A percentile compares a stretch with the other conserved stretches of the same genome.
phyloP scores from a whole-genome alignment of 2,797 vertebrate genomes.

The Microctenopoma steveboyesi region DNA sequence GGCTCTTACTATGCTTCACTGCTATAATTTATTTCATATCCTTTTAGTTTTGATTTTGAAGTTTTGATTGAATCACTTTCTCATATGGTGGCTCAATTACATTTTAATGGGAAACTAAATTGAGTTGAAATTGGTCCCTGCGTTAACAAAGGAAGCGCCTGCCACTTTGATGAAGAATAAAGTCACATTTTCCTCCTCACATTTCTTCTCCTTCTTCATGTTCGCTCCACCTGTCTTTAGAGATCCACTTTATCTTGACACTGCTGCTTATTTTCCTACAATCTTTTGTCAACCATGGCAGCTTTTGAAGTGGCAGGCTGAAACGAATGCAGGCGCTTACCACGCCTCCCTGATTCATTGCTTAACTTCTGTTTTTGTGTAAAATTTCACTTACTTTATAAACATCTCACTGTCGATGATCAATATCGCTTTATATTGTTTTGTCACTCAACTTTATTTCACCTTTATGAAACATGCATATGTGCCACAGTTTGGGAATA shows the following conservation, averaged over 20 bases:
- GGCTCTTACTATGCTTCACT: not conserved
- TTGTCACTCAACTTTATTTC: slow-evolving; percentile 26
- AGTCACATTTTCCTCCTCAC: slow-evolving; percentile 39
- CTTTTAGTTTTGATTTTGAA: slow-evolving; percentile 61
- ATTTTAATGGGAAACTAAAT: slow-evolving; percentile 75
- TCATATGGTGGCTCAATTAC: slow-evolving; percentile 66
- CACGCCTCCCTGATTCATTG: slow-evolving; percentile 42
- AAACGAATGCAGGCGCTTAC: slow-evolving; percentile 48
- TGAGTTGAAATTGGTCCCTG: slow-evolving; percentile 66
- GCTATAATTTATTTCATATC: slow-evolving; percentile 47
- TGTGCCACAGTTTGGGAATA: slow-evolving; percentile 16
- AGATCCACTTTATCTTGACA: slow-evolving; percentile 48
- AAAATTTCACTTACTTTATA: slow-evolving; percentile 43
- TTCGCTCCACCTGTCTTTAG: slow-evolving; percentile 45
- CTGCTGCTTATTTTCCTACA: slow-evolving; percentile 49
- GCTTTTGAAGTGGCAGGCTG: slow-evolving; percentile 32
- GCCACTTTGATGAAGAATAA: slow-evolving; percentile 58
- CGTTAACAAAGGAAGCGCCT: slow-evolving; percentile 36
- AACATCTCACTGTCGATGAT: slow-evolving; percentile 31
- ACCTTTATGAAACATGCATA: slow-evolving; percentile 34
- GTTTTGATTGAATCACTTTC: slow-evolving; percentile 69
- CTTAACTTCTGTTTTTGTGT: slow-evolving; percentile 33
- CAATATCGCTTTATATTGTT: slow-evolving; percentile 41
- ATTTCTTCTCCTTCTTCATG: slow-evolving; percentile 19
- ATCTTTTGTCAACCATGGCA: slow-evolving; percentile 47